These are phyloP conservation scores for Kryphioiulus occultus DNA, from an alignment of 2,888 invertebrate genomes.

Conservation along the genomic window DNA sequence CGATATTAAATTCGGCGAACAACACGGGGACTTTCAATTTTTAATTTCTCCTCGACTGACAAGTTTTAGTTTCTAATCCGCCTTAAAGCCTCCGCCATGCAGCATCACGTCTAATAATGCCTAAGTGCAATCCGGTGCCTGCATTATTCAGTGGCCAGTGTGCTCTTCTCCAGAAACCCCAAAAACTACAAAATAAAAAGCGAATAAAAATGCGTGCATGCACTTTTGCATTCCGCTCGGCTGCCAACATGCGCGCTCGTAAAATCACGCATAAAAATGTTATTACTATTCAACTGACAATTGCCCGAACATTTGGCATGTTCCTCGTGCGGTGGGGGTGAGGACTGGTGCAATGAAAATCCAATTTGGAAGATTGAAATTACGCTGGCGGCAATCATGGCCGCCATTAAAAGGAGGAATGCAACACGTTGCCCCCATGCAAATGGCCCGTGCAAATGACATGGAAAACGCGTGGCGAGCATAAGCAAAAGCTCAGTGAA, in stretches of 20 bases:
- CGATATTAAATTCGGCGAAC: slow-evolving; percentile 1
- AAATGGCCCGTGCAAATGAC: no score
- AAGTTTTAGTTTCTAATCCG: neutral
- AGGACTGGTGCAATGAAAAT: neutral
- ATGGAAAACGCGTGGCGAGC: no score
- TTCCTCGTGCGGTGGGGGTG: neutral
- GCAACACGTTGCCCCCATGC: neutral
- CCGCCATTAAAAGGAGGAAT: neutral
- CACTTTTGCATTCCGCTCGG: neutral
- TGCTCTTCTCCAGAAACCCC: neutral
- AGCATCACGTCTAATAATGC: neutral
- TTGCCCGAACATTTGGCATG: slow-evolving; percentile 8
- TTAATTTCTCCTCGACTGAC: neutral
- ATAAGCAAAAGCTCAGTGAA: no score
- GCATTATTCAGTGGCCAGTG: neutral
- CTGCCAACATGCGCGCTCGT: neutral
- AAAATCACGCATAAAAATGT: slow-evolving; percentile 35
- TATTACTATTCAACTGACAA: slow-evolving; percentile 35
- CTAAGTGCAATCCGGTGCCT: neutral
- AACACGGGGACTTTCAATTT: slow-evolving; percentile 18
- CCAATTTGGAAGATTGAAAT: slow-evolving; percentile 26
- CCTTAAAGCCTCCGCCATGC: neutral
- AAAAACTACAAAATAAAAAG: neutral
- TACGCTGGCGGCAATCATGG: neutral
- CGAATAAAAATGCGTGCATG: neutral